phyloP scores from a whole-genome alignment of 2,888 invertebrate species.

The Drosophila anceps region DNA sequence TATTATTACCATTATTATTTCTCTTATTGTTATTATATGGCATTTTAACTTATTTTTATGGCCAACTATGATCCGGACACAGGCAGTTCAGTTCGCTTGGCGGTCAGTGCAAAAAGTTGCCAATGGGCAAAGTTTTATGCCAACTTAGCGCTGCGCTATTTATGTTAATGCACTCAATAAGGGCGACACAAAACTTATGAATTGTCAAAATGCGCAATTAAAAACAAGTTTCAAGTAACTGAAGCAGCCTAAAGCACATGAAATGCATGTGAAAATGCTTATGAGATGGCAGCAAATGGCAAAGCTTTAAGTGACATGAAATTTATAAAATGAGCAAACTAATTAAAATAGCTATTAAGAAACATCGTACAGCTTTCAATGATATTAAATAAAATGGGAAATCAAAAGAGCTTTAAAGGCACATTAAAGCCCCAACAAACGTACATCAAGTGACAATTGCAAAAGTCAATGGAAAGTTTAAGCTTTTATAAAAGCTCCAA shows the following conservation, averaged over 20 bases:
- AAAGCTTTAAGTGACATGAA: neutral
- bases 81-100: neutral
- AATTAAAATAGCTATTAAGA: slow-evolving; percentile 2
- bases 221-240: neutral
- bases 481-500: neutral
- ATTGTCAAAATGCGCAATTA: slow-evolving; percentile 13
- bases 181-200: slow-evolving; percentile 3
- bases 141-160: slow-evolving; percentile 8
- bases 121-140: slow-evolving; percentile 29
- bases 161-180: slow-evolving; percentile 28
- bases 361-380: neutral
- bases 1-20: slow-evolving; percentile 63
- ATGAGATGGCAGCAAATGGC: neutral
- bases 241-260: neutral
- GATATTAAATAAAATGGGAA: neutral
- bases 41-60: slow-evolving; percentile 66
- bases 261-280: neutral
- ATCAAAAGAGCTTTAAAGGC: neutral
- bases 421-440: neutral
- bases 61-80: slow-evolving; percentile 30
- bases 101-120: slow-evolving; percentile 17
- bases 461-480: neutral
- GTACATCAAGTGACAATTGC: neutral
- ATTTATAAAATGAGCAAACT: neutral
- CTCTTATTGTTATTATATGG: slow-evolving; percentile 72